Percentiles rank a stretch among this genome's conserved stretches.
Conservation (phyloP, 1,140 invertebrate species). For the Druon quercuslanigerum region DNA sequence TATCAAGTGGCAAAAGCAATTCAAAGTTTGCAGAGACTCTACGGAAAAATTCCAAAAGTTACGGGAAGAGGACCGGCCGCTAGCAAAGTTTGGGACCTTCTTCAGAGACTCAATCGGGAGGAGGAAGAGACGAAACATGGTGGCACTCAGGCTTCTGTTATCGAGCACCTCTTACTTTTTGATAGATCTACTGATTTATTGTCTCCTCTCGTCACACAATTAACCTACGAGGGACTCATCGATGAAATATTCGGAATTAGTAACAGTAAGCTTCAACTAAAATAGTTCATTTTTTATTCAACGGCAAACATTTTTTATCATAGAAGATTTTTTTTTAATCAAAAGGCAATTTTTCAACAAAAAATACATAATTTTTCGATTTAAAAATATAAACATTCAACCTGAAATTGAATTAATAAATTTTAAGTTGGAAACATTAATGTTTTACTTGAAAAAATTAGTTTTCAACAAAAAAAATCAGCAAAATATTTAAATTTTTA, state of each 20-base stretch:
- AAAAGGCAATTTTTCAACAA: too few species aligned
- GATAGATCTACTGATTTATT: constrained; percentile 95
- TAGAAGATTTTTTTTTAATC: too few species aligned
- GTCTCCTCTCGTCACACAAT: constrained; percentile 93
- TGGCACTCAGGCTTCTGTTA: constrained; percentile 71
- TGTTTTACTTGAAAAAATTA: too few species aligned
- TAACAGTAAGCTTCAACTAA: constrained; percentile 76
- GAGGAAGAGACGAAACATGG: constrained; percentile 75
- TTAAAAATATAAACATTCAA: too few species aligned
- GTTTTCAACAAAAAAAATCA: too few species aligned
- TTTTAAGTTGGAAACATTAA: too few species aligned
- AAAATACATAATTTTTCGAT: too few species aligned
- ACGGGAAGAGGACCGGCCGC: constrained; percentile 93
- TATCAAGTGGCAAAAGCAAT: constrained; percentile 93
- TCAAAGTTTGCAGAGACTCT: constrained; percentile 89
- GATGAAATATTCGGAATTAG: constrained; percentile 91
- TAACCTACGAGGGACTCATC: constrained; percentile 98
- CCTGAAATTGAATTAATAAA: too few species aligned
- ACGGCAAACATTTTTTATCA: too few species aligned
- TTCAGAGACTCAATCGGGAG: constrained; percentile 87
- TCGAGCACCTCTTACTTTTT: constrained; percentile 92
- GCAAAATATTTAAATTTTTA: too few species aligned
- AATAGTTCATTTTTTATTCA: too few species aligned
- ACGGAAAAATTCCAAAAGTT: constrained; percentile 92
- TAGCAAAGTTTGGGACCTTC: constrained; percentile 91